Evolutionary conservation across 2,113 vertebrate genomes (phyloP), one percentile per base, ranked within the genome.

Genomic region (Ophthalmolycus amberensis): DNA sequence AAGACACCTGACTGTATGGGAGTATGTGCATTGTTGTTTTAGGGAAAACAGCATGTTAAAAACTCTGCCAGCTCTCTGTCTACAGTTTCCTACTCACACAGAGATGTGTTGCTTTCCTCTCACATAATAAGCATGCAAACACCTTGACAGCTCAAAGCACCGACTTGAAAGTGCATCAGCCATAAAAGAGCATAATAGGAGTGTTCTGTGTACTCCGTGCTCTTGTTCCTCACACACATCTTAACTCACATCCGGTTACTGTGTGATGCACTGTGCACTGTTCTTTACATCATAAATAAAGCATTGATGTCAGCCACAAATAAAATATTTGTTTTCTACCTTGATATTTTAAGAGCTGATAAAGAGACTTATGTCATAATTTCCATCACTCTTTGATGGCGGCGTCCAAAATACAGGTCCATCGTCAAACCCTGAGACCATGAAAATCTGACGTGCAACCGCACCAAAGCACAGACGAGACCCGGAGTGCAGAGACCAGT

Each of bases 91-190:
- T 18, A 22, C 44, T 65, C 44, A 62, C 37, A 50, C 9, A 70
- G 29, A 77, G 48, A 63, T 70, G 29, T 68, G 15, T 34, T 69
- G 11, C 59, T 34, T 83, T 62, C 5, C 16, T 77, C 44, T 63
- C 87, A 0, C 56, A 20, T 11, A 87, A 76, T 16, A 86, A 0
- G 44, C 50, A 56, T 78, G 25, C 27, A 56, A 71, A 84, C 71
- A 71, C 67, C 14, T 0, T 52, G 54, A 77, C 62, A 67, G 42
- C 66, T 72, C 5, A 75, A 77, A 87, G 66, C 65, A 18, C 52
- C 18, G 11, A 54, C 37, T 66, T 75, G 18, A 74, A 81, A 63
- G 50, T 14, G 29, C 11, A 56, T 22, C 69, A 27, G 40, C 58
- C 48, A 66, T 52, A 34, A 71, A 73, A 32, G 32, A n/a, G 18